Percentiles rank a stretch among this genome's conserved stretches.
phyloP scores from a whole-genome alignment of 2,888 invertebrate species.

The Elmis aenea region DNA sequence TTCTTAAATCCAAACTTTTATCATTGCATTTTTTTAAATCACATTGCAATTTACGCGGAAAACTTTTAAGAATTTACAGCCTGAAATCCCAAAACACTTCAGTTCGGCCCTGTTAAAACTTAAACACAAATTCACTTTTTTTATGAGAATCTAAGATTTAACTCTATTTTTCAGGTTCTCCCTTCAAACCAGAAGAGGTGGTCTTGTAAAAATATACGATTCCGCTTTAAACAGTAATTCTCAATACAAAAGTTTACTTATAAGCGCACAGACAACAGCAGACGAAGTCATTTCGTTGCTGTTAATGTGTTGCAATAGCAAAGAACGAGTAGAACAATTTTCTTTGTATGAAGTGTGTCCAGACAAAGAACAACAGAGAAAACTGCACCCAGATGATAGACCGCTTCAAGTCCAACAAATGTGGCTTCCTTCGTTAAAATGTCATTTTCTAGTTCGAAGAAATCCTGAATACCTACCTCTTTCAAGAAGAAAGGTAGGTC shows the following conservation, averaged over 20 bases:
- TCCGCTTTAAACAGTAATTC: constrained; percentile 86
- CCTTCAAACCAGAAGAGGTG: constrained; percentile 81
- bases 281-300: constrained; percentile 82
- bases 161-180: constrained; percentile 65
- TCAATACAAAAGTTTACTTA: constrained; percentile 85
- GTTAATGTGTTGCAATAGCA: constrained; percentile 78
- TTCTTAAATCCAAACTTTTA: too few relatives aligned
- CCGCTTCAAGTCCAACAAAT: constrained; percentile 77
- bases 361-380: constrained; percentile 81
- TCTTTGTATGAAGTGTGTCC: constrained; percentile 76
- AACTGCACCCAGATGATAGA: constrained; percentile 80
- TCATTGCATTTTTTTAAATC: too few relatives aligned
- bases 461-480: constrained; percentile 72
- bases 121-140: too few relatives aligned
- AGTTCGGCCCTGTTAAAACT: too few relatives aligned
- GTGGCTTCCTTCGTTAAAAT: constrained; percentile 61
- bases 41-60: too few relatives aligned
- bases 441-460: constrained; percentile 77
- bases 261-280: constrained; percentile 84
- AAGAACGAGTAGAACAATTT: constrained; percentile 79
- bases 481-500: constrained; percentile 46
- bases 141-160: too few relatives aligned
- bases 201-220: constrained; percentile 89
- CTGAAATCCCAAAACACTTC: too few relatives aligned
- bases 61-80: too few relatives aligned